Conservation (phyloP, 2,888 invertebrate species). For the Cheilosia pagana region DNA sequence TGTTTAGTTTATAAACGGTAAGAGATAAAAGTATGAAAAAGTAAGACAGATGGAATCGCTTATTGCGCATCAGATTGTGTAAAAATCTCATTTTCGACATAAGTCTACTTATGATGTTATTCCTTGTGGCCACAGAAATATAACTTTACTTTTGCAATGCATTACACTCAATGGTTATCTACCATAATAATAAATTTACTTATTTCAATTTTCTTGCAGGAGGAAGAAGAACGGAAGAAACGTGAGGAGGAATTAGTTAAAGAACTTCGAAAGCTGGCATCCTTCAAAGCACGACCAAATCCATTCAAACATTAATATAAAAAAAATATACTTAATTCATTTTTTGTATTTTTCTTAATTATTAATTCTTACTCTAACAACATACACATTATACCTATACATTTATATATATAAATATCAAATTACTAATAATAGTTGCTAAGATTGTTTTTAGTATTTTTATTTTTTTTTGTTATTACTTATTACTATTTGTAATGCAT, state of each 20-base stretch:
- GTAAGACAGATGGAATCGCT: too few species aligned
- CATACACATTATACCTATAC: constrained; percentile 60
- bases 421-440: constrained; percentile 68
- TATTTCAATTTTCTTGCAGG: constrained; percentile 77
- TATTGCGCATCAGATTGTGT: too few species aligned
- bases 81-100: too few species aligned
- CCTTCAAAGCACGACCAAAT: constrained; percentile 83
- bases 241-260: constrained; percentile 79
- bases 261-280: constrained; percentile 80
- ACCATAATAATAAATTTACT: background rate
- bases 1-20: too few species aligned
- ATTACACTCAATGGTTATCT: too few species aligned
- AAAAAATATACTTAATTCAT: constrained; percentile 64
- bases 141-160: too few species aligned
- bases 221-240: constrained; percentile 80
- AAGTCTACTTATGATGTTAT: too few species aligned
- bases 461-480: too few species aligned
- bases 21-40: too few species aligned
- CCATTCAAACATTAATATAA: constrained; percentile 79
- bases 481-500: constrained; percentile 18
- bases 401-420: constrained; percentile 61
- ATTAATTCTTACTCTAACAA: constrained; percentile 56
- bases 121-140: too few species aligned
- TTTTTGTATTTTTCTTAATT: constrained; percentile 60
- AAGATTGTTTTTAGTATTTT: constrained; percentile 55